Conservation (phyloP, 2,113 vertebrate species). For the Zosterops borbonicus region DNA sequence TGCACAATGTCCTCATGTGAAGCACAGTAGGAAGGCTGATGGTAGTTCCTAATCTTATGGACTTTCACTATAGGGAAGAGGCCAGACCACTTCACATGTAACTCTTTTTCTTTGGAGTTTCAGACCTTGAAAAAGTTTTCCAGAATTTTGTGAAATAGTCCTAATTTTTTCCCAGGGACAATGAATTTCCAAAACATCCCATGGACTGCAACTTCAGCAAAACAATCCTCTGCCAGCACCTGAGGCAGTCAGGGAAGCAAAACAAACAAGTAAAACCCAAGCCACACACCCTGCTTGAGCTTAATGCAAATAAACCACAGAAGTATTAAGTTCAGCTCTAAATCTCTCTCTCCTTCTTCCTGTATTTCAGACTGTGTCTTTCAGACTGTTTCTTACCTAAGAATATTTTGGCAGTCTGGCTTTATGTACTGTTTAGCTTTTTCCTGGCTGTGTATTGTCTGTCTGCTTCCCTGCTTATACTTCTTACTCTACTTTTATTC, state of each 20-base stretch:
- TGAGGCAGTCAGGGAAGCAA: slow-evolving; percentile 11
- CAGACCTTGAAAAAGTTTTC: neutral
- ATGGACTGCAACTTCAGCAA: neutral
- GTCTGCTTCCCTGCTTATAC: neutral
- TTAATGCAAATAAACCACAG: slow-evolving; percentile 33
- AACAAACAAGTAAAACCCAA: slow-evolving; percentile 43
- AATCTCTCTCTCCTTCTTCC: slow-evolving; percentile 4
- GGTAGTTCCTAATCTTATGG: neutral
- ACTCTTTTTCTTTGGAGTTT: neutral
- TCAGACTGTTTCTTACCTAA: neutral
- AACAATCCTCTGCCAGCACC: slow-evolving; percentile 24
- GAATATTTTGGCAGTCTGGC: neutral
- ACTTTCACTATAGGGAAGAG: neutral
- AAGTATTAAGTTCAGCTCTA: slow-evolving; percentile 29
- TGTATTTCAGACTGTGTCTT: neutral
- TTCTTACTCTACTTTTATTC: neutral
- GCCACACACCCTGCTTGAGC: neutral
- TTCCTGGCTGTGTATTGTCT: neutral
- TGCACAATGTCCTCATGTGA: neutral
- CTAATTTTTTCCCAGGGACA: neutral
- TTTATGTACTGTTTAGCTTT: neutral
- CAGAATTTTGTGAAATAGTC: neutral
- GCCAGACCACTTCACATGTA: neutral
- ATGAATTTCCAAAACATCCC: neutral
- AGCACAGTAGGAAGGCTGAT: neutral